These are phyloP conservation scores for Neoscelio sp. DNA, from an alignment of 2,888 invertebrate species.

Conservation along the genomic window DNA sequence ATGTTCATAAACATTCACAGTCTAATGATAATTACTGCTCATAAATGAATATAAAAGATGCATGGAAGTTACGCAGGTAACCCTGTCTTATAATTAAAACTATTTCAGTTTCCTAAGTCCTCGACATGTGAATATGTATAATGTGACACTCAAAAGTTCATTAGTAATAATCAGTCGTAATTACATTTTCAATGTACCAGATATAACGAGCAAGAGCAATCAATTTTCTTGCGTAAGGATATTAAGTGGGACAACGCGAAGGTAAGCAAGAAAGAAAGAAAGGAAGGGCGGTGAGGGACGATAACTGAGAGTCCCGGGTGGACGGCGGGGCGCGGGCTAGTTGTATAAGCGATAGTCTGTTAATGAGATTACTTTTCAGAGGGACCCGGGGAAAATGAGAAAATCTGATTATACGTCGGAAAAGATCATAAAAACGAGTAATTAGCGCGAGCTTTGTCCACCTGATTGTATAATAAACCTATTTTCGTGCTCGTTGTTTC, in stretches of 20 bases:
- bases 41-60: too few relatives aligned
- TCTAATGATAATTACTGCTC: too few relatives aligned
- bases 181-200: conserved; percentile 38
- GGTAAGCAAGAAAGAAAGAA: conserved; percentile 51
- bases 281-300: too few relatives aligned
- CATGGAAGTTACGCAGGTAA: too few relatives aligned
- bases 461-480: conserved; percentile 62
- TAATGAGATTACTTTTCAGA: conserved; percentile 78
- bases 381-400: conserved; percentile 77
- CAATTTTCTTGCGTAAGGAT: conserved; percentile 61
- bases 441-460: conserved; percentile 80
- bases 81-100: too few relatives aligned
- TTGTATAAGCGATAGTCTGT: conserved; percentile 72
- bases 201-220: conserved; percentile 47
- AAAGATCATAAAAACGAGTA: conserved; percentile 81
- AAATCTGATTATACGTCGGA: conserved; percentile 80
- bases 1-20: too few relatives aligned
- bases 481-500: conserved; percentile 63
- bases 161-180: conserved; percentile 58
- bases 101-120: too few relatives aligned
- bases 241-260: conserved; percentile 51
- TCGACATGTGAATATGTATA: conserved; percentile 10
- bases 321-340: conserved; percentile 49
- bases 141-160: conserved; percentile 35
- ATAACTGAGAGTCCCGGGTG: conserved; percentile 51